Conservation (phyloP, 35 echinoderm and acorn worm species). For the Eucidaris tribuloides region DNA sequence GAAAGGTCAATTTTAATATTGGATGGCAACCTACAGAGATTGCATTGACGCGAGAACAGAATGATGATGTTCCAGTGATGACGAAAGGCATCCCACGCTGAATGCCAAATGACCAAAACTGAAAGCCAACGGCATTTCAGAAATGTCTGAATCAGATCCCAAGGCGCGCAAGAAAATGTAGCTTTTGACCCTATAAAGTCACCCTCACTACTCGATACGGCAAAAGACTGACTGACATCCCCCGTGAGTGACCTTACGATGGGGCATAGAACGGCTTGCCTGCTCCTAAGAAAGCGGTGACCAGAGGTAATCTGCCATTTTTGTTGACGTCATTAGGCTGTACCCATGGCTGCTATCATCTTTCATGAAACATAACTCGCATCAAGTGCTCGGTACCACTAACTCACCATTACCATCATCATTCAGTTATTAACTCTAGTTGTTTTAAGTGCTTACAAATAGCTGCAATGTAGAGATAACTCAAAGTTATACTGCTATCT, state of each 20-base stretch:
- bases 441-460: no score
- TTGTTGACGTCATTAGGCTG: no score
- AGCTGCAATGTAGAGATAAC: no score
- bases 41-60: background rate
- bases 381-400: no score
- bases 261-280: conserved; percentile 3
- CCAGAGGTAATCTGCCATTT: background rate
- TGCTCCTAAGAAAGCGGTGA: conserved; percentile 2
- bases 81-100: background rate
- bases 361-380: no score
- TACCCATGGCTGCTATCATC: no score
- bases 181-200: background rate
- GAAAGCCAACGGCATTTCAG: background rate
- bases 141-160: no score
- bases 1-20: conserved; percentile 27
- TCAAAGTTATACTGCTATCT: no score
- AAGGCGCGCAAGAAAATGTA: background rate
- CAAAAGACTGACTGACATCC: background rate
- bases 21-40: background rate
- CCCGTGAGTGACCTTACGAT: background rate
- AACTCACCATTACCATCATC: no score
- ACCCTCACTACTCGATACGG: background rate
- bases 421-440: no score
- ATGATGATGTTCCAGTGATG: background rate
- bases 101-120: background rate